Evolutionary conservation across 2,113 vertebrate genomes (phyloP).

Genomic region (Gadus macrocephalus): DNA sequence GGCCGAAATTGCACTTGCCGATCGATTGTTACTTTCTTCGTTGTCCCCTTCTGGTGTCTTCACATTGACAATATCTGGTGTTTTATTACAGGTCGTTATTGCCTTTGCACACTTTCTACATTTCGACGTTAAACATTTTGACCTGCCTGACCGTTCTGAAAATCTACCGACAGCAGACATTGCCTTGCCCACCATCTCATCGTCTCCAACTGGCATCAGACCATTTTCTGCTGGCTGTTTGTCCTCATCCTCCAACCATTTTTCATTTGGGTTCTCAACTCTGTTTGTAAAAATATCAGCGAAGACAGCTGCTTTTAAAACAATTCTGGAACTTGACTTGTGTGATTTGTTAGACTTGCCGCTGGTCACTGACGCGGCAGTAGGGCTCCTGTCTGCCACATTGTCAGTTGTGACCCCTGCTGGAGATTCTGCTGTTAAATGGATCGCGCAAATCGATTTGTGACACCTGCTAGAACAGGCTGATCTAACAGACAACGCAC

Average conservation of each 20-base stretch:
- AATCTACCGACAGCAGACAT: conserved; percentile 48
- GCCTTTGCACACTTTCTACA: conserved; percentile 18
- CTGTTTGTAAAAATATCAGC: conserved; percentile 4
- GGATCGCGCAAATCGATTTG: neutral
- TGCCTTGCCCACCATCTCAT: conserved; percentile 24
- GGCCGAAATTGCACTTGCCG: conserved; percentile 25
- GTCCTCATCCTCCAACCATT: neutral
- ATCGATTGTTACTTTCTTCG: conserved; percentile 11
- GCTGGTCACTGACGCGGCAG: conserved; percentile 28
- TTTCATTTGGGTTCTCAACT: conserved; percentile 6
- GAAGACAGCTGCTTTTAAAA: conserved; percentile 13
- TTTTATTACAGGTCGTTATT: conserved; percentile 7
- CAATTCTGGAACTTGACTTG: conserved; percentile 8
- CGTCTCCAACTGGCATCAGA: conserved; percentile 2
- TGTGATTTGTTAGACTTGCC: conserved; percentile 33
- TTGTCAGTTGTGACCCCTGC: neutral
- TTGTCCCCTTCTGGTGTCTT: conserved; percentile 27
- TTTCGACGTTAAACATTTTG: conserved; percentile 18
- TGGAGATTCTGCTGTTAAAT: neutral
- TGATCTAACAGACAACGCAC: neutral
- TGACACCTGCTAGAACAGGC: neutral
- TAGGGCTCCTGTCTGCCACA: conserved; percentile 16
- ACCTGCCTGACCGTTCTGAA: conserved; percentile 41
- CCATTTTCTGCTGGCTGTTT: conserved; percentile 14
- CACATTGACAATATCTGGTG: conserved; percentile 32